These are phyloP conservation scores for Philhelius pedissequus DNA, from an alignment of 2,888 invertebrate species.

Conservation along the genomic window DNA sequence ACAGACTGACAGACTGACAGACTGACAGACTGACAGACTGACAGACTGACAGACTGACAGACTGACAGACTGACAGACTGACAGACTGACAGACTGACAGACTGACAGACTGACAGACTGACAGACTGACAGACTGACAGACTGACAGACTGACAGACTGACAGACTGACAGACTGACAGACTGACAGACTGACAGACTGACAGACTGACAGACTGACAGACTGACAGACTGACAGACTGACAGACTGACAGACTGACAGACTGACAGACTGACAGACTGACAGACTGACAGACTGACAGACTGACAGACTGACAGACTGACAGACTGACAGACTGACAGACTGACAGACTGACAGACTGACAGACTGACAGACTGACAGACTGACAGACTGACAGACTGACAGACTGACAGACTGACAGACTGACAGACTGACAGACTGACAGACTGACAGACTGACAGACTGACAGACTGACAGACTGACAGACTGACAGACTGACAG, in stretches of 20 bases:
- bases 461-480: not conserved
- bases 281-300: not conserved
- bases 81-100: too few species aligned
- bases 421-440: not conserved
- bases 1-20: too few species aligned
- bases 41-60: too few species aligned
- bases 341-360: constrained; percentile 1
- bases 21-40: too few species aligned
- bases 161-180: not conserved
- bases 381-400: not conserved
- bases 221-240: not conserved
- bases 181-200: not conserved
- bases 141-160: not conserved
- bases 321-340: not conserved
- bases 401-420: not conserved
- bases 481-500: too few species aligned
- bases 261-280: not conserved
- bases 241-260: not conserved
- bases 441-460: not conserved
- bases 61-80: too few species aligned
- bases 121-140: too few species aligned
- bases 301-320: not conserved
- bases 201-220: not conserved
- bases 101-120: too few species aligned
- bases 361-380: not conserved